phyloP scores from a whole-genome alignment of 2,113 vertebrate species.

The Tetrax tetrax region DNA sequence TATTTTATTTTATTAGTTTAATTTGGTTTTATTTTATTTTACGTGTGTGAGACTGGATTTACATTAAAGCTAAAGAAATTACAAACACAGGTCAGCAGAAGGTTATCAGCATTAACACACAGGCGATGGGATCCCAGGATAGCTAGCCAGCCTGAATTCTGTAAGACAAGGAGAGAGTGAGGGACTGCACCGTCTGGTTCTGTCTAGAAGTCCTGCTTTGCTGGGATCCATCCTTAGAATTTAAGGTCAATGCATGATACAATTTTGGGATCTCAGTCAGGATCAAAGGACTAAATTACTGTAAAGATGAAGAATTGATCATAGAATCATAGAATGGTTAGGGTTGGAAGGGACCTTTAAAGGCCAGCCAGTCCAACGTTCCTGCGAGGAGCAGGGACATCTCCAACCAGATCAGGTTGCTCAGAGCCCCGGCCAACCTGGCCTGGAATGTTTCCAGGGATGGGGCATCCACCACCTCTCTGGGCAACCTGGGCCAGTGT shows the following conservation, averaged over 20 bases:
- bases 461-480: too few relatives aligned
- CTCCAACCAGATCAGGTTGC: too few relatives aligned
- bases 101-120: not conserved
- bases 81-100: not conserved
- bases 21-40: not conserved
- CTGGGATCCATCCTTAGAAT: not conserved
- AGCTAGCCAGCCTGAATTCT: not conserved
- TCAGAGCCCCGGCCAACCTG: too few relatives aligned
- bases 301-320: not conserved
- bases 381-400: too few relatives aligned
- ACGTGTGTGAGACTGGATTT: not conserved
- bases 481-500: too few relatives aligned
- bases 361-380: too few relatives aligned
- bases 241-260: not conserved
- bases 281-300: not conserved
- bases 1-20: not conserved
- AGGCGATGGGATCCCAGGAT: not conserved
- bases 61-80: not conserved
- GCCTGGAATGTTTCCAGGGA: too few relatives aligned
- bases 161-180: too few relatives aligned
- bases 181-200: not conserved
- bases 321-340: too few relatives aligned
- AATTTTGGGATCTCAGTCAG: not conserved
- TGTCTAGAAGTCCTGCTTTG: not conserved
- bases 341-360: too few relatives aligned